Evolutionary conservation across 2,888 invertebrate genomes (phyloP).

Genomic region (Drosophila rubida): DNA sequence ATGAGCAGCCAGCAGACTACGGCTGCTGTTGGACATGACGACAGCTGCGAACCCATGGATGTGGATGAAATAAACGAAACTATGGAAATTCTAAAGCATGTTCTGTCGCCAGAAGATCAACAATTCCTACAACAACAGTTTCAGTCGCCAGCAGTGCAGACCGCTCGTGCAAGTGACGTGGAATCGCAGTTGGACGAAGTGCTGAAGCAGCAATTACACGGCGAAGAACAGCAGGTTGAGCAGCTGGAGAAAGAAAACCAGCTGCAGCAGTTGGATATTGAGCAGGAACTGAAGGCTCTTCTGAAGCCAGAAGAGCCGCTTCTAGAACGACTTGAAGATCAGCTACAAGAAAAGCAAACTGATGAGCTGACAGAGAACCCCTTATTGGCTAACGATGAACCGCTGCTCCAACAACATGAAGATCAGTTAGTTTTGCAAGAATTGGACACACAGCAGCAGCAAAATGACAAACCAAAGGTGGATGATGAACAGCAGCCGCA

Average conservation of each 20-base stretch:
- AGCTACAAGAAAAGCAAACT: neutral
- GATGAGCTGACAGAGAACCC: neutral
- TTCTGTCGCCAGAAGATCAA: constrained; percentile 56
- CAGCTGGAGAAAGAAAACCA: neutral
- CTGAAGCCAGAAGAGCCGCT: neutral
- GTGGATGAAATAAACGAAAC: constrained; percentile 75
- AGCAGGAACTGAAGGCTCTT: neutral
- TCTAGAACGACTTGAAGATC: neutral
- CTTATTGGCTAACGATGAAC: neutral
- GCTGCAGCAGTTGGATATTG: neutral
- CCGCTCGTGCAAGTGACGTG: neutral
- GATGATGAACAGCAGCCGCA: neutral
- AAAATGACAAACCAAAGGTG: neutral
- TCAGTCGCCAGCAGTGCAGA: constrained; percentile 1
- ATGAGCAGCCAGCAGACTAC: constrained; percentile 31
- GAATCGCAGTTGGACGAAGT: neutral
- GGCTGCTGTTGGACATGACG: constrained; percentile 30
- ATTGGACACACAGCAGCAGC: neutral
- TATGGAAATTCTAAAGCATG: constrained; percentile 63
- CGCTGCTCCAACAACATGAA: neutral
- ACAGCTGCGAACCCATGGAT: constrained; percentile 80
- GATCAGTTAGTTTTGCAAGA: neutral
- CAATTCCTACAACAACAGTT: constrained; percentile 49
- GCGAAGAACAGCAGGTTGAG: neutral
- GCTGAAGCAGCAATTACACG: neutral